Conservation (phyloP, 2,888 invertebrate genomes). For the Drosophila phalerata region DNA sequence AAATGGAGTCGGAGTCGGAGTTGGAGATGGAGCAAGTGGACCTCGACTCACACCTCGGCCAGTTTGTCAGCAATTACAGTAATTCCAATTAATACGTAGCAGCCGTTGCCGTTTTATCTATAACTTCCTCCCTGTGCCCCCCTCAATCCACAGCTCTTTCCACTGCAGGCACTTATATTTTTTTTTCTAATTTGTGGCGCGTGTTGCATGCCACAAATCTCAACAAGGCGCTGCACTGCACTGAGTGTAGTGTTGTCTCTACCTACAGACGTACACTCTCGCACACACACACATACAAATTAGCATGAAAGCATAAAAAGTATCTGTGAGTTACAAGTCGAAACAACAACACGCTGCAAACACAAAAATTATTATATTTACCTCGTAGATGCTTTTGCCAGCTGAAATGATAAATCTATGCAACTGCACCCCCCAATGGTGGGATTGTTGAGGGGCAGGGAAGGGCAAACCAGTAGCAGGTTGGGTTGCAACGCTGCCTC, state of each 20-base stretch:
- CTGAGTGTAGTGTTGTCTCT: conserved; percentile 27
- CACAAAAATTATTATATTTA: conserved; percentile 64
- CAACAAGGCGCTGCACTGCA: conserved; percentile 39
- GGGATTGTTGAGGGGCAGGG: background rate
- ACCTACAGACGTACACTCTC: conserved; percentile 36
- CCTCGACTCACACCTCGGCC: conserved; percentile 56
- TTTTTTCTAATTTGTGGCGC: conserved; percentile 83
- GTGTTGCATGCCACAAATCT: conserved; percentile 83
- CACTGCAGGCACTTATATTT: conserved; percentile 52
- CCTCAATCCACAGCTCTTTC: background rate
- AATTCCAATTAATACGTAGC: conserved; percentile 76
- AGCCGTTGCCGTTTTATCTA: conserved; percentile 40
- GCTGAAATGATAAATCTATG: conserved; percentile 71
- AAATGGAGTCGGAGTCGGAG: background rate
- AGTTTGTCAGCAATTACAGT: conserved; percentile 68
- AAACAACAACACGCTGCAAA: conserved; percentile 34
- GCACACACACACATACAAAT: conserved; percentile 43
- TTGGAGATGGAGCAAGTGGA: conserved; percentile 27
- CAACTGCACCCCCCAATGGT: conserved; percentile 38
- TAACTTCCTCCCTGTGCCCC: background rate
- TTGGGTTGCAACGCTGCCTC: conserved; percentile 53
- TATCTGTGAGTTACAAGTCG: conserved; percentile 45
- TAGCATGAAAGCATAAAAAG: conserved; percentile 61
- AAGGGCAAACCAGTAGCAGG: conserved; percentile 43
- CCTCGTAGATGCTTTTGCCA: conserved; percentile 51